Conservation (phyloP, 1,140 invertebrate species). For the Caenorhabditis remanei region DNA sequence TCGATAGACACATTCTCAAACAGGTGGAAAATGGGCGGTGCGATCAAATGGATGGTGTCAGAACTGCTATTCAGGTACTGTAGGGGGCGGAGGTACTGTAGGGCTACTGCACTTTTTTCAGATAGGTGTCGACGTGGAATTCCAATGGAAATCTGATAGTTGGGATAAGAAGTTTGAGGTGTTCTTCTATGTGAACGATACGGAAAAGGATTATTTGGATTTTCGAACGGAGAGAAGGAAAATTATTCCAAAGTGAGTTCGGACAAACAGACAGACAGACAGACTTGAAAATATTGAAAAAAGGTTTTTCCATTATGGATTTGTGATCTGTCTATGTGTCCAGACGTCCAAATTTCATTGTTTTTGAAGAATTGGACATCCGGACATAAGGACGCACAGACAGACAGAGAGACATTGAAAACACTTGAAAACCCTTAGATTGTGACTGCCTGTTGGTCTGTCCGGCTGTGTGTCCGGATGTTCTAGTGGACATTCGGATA, state of each 20-base stretch:
- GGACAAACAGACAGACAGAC: no score
- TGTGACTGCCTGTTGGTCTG: no score
- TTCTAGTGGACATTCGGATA: no score
- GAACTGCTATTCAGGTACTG: not conserved
- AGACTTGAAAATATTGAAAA: no score
- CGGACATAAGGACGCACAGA: no score
- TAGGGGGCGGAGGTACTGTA: not conserved
- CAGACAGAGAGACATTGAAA: no score
- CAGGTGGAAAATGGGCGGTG: not conserved
- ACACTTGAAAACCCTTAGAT: no score
- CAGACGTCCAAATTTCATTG: no score
- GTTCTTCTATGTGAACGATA: not conserved
- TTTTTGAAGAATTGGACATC: no score
- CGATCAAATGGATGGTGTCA: not conserved
- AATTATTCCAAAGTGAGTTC: conserved; percentile 14
- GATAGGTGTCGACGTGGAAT: not conserved
- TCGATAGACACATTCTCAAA: not conserved
- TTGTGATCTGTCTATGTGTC: no score
- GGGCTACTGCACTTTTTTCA: not conserved
- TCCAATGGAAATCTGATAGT: not conserved
- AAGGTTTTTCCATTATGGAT: no score
- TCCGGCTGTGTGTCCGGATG: no score
- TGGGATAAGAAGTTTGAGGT: conserved; percentile 4
- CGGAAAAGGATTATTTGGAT: not conserved
- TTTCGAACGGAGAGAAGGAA: not conserved